These are phyloP conservation scores for Drosophila eugracilis DNA, from an alignment of 1,140 invertebrate species.

Conservation along the genomic window DNA sequence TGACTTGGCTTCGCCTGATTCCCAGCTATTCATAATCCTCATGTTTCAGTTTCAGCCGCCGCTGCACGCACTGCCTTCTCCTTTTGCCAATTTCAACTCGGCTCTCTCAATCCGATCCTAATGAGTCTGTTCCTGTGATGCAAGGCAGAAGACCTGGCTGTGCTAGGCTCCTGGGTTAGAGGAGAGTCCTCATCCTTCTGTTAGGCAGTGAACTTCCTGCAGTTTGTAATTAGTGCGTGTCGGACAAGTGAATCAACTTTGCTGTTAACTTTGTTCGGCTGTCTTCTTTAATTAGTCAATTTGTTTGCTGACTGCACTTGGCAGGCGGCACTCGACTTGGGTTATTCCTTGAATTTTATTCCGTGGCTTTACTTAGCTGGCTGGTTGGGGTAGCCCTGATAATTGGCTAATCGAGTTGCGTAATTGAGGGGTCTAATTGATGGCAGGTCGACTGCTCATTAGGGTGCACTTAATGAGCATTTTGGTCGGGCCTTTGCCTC, in stretches of 20 bases:
- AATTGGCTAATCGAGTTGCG: conserved; percentile 39
- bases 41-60: conserved; percentile 16
- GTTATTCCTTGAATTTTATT: conserved; percentile 22
- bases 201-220: conserved; percentile 26
- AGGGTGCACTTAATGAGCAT: conserved; percentile 19
- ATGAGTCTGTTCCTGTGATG: conserved; percentile 35
- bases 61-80: background rate
- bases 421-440: conserved; percentile 35
- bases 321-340: background rate
- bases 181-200: background rate
- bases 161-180: background rate
- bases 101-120: conserved; percentile 36
- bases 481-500: background rate
- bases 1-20: background rate
- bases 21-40: conserved; percentile 39
- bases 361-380: conserved; percentile 2
- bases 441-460: conserved; percentile 21
- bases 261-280: conserved; percentile 36
- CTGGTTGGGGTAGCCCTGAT: too few species aligned
- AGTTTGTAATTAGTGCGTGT: conserved; percentile 49
- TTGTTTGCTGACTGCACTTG: conserved; percentile 14
- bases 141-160: background rate
- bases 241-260: conserved; percentile 45
- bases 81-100: background rate
- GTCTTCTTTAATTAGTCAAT: conserved; percentile 45